Conservation (phyloP, 2,888 invertebrate genomes). For the Acholoe squamosa region DNA sequence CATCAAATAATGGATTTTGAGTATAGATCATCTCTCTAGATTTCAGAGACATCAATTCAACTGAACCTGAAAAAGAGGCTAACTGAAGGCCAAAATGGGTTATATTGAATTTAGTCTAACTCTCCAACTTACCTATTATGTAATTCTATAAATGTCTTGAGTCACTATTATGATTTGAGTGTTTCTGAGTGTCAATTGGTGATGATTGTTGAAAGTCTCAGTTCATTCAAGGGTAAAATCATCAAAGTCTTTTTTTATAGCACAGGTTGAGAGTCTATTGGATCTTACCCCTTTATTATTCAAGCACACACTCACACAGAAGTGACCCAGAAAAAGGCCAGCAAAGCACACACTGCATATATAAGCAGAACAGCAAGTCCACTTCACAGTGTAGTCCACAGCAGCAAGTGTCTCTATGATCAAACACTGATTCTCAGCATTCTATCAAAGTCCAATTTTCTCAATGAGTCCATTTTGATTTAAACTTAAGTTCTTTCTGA, state of each 20-base stretch:
- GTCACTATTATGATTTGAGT: neutral
- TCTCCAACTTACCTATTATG: neutral
- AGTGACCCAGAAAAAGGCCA: too few species aligned
- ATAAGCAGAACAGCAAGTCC: neutral
- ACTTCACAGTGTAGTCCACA: conserved; percentile 26
- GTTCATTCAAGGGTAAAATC: neutral
- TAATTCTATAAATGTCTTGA: neutral
- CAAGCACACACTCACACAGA: conserved; percentile 34
- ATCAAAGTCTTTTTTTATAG: neutral
- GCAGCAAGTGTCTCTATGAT: neutral
- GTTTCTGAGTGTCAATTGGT: neutral
- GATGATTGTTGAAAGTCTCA: neutral
- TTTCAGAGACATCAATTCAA: neutral
- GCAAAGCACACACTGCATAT: too few species aligned
- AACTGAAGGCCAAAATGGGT: neutral
- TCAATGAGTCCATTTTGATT: conserved; percentile 6
- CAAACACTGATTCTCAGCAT: neutral
- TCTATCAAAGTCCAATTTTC: neutral
- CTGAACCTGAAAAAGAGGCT: neutral
- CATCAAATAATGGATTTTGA: too few species aligned
- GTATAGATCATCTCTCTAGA: too few species aligned
- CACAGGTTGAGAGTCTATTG: neutral
- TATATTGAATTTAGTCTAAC: neutral
- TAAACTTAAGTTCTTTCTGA: neutral
- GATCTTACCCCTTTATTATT: neutral